Conservation (phyloP, 2,888 invertebrate genomes). For the Trilocha varians region DNA sequence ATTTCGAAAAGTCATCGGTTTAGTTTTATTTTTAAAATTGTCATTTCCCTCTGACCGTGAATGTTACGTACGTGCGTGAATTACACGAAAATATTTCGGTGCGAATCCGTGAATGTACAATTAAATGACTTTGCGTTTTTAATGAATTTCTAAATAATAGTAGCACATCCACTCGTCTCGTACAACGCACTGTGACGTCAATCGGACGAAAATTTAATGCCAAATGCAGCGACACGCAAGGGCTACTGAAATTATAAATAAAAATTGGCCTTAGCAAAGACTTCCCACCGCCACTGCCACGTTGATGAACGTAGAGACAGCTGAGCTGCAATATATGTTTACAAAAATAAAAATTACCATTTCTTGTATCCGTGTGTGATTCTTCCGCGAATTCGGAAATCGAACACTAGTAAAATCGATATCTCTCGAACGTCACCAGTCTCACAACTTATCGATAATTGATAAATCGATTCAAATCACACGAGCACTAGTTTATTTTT, state of each 20-base stretch:
- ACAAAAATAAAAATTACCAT: conserved; percentile 27
- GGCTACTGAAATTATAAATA: not conserved
- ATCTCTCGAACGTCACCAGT: conserved; percentile 13
- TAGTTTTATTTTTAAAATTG: conserved; percentile 21
- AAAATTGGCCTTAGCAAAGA: not conserved
- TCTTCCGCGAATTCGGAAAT: conserved; percentile 27
- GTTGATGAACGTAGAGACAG: not conserved
- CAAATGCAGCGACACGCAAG: not conserved
- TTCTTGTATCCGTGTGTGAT: conserved; percentile 18
- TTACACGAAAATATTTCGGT: not conserved
- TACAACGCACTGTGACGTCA: conserved; percentile 2
- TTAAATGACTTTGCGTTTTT: not conserved
- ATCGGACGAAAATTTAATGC: not conserved
- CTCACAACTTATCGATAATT: conserved; percentile 25
- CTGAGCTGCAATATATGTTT: no score
- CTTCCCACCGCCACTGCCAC: not conserved
- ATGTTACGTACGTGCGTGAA: conserved; percentile 1
- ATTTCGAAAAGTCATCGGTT: conserved; percentile 7
- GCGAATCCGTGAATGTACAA: not conserved
- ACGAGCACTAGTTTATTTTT: conserved; percentile 15
- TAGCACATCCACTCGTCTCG: not conserved
- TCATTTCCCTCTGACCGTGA: conserved; percentile 28
- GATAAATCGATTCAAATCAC: conserved; percentile 19
- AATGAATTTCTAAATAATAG: not conserved
- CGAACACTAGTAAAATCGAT: conserved; percentile 25